phyloP scores from a whole-genome alignment of 1,140 invertebrate genomes.

The Paracyclopina nana region DNA sequence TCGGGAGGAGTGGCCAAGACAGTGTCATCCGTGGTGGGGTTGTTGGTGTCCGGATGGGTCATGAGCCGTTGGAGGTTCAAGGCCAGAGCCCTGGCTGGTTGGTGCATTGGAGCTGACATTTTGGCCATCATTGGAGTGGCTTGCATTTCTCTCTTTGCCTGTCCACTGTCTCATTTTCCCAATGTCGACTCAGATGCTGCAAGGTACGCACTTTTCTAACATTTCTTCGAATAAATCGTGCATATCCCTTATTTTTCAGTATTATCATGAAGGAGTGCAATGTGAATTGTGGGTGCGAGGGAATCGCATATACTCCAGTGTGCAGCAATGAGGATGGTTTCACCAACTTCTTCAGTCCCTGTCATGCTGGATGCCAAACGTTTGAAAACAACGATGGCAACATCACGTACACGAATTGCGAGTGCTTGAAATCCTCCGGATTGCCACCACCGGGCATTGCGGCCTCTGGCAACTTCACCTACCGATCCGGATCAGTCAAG shows the following conservation, averaged over 20 bases:
- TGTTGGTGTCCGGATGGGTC: constrained; percentile 2
- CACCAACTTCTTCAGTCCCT: background rate
- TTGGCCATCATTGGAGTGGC: constrained; percentile 3
- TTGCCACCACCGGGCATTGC: too few relatives aligned
- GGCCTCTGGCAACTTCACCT: too few relatives aligned
- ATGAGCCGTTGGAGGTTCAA: background rate
- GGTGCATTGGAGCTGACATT: background rate
- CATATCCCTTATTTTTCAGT: too few relatives aligned
- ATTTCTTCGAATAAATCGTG: background rate
- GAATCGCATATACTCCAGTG: too few relatives aligned
- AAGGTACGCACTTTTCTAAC: too few relatives aligned
- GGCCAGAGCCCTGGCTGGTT: constrained; percentile 2
- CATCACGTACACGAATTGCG: background rate
- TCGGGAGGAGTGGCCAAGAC: background rate
- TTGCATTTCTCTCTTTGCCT: background rate
- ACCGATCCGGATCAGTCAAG: too few relatives aligned
- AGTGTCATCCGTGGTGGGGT: constrained; percentile 2
- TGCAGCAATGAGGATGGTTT: too few relatives aligned
- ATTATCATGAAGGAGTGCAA: too few relatives aligned
- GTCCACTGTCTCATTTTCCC: background rate
- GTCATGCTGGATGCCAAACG: background rate
- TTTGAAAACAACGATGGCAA: background rate
- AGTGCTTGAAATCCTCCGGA: background rate
- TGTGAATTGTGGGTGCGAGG: too few relatives aligned
- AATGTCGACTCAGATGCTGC: too few relatives aligned